Conservation (phyloP, 2,888 invertebrate species). For the Crepidodera aurea region DNA sequence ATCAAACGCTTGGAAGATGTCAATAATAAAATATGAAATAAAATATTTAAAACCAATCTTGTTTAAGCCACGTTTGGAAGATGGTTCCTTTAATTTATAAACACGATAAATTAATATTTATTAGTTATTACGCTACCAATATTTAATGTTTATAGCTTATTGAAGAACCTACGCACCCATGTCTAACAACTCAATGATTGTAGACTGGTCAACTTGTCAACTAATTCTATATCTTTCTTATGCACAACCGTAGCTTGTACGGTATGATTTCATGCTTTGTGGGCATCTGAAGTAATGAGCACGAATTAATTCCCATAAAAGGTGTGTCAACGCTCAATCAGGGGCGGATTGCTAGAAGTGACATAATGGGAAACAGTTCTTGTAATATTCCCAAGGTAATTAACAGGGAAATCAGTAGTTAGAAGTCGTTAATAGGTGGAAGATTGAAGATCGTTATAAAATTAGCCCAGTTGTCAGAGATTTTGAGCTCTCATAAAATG, state of each 20-base stretch:
- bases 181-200: slow-evolving; percentile 2
- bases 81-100: too few species aligned
- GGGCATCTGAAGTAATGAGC: slow-evolving; percentile 20
- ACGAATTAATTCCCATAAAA: slow-evolving; percentile 23
- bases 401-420: too few species aligned
- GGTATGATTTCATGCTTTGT: slow-evolving; percentile 25
- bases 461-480: too few species aligned
- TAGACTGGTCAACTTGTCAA: slow-evolving; percentile 21
- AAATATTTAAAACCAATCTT: too few species aligned
- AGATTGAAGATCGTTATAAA: too few species aligned
- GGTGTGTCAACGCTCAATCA: slow-evolving; percentile 13
- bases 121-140: neutral
- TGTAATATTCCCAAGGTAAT: neutral
- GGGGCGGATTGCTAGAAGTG: neutral
- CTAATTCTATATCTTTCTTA: slow-evolving; percentile 17
- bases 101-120: neutral
- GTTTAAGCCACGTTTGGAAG: too few species aligned
- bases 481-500: too few species aligned
- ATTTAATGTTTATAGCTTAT: slow-evolving; percentile 1
- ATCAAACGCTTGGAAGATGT: too few species aligned
- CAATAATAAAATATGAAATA: too few species aligned
- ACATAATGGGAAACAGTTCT: neutral
- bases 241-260: slow-evolving; percentile 18
- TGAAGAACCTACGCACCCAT: neutral
- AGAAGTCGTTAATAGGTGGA: too few species aligned